Percentiles rank a stretch among this genome's conserved stretches.
These are phyloP conservation scores for Notothenia rossii DNA, from an alignment of 2,113 vertebrate genomes.

Conservation along the genomic window DNA sequence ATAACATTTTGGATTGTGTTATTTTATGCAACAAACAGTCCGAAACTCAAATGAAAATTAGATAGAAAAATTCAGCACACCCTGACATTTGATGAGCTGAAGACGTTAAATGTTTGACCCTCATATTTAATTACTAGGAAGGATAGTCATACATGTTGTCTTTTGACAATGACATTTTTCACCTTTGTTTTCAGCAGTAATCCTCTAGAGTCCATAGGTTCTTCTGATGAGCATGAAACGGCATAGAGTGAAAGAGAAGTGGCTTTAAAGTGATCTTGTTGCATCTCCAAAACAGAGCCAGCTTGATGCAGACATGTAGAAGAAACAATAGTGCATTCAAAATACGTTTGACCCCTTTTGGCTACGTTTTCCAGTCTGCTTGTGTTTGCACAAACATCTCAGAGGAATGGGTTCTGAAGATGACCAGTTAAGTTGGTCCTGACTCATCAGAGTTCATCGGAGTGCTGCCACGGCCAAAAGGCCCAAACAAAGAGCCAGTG, in stretches of 20 bases:
- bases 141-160: neutral
- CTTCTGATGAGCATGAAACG: neutral
- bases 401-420: slow-evolving; percentile 20
- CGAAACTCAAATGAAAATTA: neutral
- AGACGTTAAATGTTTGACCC: neutral
- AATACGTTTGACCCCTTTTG: fast-evolving
- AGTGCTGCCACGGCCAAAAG: slow-evolving; percentile 40
- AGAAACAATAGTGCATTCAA: slow-evolving; percentile 18
- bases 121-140: neutral
- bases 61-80: neutral
- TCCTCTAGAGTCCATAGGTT: neutral
- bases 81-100: neutral
- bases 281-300: neutral
- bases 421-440: slow-evolving; percentile 37
- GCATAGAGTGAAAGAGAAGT: neutral
- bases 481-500: slow-evolving; percentile 66
- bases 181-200: too few relatives aligned
- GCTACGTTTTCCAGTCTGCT: neutral
- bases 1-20: neutral
- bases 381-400: neutral
- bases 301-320: neutral
- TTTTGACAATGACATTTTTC: neutral
- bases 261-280: neutral
- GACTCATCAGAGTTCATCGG: slow-evolving; percentile 54
- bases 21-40: neutral